These are phyloP conservation scores for Empidonax alnorum DNA, from an alignment of 2,113 vertebrate genomes.

Conservation along the genomic window DNA sequence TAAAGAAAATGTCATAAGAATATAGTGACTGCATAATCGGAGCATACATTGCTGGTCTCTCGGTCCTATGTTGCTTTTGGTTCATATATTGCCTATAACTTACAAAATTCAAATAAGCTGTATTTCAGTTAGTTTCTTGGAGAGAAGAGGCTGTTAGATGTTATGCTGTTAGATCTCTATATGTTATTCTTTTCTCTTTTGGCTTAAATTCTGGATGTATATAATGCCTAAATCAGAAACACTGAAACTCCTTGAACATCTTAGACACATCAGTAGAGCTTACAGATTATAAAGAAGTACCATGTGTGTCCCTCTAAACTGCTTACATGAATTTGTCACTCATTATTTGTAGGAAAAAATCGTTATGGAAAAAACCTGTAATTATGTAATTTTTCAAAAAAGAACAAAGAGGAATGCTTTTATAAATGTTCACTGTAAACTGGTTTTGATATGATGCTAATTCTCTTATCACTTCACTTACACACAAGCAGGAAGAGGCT, in stretches of 20 bases:
- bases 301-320: rapidly evolving
- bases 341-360: not conserved
- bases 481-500: not conserved
- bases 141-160: not conserved
- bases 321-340: not conserved
- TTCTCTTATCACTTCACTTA: not conserved
- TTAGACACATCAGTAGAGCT: not conserved
- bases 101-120: not conserved
- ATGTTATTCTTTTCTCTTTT: not conserved
- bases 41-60: not conserved
- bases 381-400: not conserved
- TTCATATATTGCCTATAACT: not conserved
- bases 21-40: not conserved
- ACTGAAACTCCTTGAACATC: not conserved
- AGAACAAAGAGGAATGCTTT: not conserved
- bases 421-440: not conserved
- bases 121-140: not conserved
- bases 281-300: not conserved
- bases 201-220: not conserved
- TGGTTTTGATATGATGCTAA: not conserved
- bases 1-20: not conserved
- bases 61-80: not conserved
- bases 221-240: not conserved
- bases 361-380: not conserved
- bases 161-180: not conserved